Percentiles rank a stretch among this genome's conserved stretches.
Evolutionary conservation across 2,113 vertebrate species (phyloP).

Genomic region (Nettapus auritus): DNA sequence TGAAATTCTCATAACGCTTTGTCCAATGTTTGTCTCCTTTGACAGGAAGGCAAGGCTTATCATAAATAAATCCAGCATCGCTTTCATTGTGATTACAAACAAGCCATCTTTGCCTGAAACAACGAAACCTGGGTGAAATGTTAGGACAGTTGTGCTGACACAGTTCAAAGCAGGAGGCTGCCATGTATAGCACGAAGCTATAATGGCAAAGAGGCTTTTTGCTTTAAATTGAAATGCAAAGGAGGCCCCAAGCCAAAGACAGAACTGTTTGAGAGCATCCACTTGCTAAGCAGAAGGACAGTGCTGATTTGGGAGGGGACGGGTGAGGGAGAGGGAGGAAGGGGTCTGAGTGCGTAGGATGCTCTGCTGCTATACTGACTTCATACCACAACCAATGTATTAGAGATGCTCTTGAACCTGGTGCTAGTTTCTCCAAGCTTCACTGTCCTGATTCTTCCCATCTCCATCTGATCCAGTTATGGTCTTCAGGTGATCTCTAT

Average conservation of each 20-base stretch:
- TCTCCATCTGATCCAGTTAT: slow-evolving; percentile 74
- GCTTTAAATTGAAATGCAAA: slow-evolving; percentile 70
- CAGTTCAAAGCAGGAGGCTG: slow-evolving; percentile 67
- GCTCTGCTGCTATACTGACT: slow-evolving; percentile 73
- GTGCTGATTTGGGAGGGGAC: slow-evolving; percentile 39
- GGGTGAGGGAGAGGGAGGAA: slow-evolving; percentile 28
- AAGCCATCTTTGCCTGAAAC: slow-evolving; percentile 64
- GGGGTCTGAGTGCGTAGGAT: slow-evolving; percentile 62
- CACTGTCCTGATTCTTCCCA: slow-evolving; percentile 72
- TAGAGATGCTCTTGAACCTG: slow-evolving; percentile 73
- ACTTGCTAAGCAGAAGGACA: slow-evolving; percentile 68
- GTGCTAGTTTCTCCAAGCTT: slow-evolving; percentile 73
- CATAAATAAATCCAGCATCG: slow-evolving; percentile 25
- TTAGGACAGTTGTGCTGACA: slow-evolving; percentile 65
- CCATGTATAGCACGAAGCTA: slow-evolving; percentile 60
- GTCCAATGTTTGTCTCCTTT: background rate
- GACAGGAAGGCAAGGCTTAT: slow-evolving; percentile 37
- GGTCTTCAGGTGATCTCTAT: slow-evolving; percentile 73
- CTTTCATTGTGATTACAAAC: slow-evolving; percentile 49
- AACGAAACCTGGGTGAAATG: slow-evolving; percentile 62
- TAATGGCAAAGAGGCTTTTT: slow-evolving; percentile 67
- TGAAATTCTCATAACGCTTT: background rate
- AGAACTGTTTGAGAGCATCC: slow-evolving; percentile 70
- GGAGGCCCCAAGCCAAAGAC: slow-evolving; percentile 69
- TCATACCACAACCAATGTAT: slow-evolving; percentile 72